Evolutionary conservation across 2,113 vertebrate species (phyloP), one percentile per base, ranked within the genome.

Genomic region (Arvicanthis niloticus): DNA sequence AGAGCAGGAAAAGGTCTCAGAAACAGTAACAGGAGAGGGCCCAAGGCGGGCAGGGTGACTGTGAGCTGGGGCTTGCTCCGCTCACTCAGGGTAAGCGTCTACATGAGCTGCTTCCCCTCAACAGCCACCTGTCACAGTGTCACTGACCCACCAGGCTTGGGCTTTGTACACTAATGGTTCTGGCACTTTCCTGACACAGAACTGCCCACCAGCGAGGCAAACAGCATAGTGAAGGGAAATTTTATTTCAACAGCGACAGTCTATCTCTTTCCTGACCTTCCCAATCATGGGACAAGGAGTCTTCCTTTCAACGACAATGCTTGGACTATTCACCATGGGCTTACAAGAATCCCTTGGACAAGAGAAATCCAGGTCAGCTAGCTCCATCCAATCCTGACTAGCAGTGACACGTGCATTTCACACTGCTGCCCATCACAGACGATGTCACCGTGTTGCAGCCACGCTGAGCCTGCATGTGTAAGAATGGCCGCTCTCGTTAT

Each of bases 241-340:
- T 53, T 91, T 80, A 62, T 22, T 22, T 45, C 62, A 68, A 58
- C 5, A n/a, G 53, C 37, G 34, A 42, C 58, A 65, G 58, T 56
- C 82, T 45, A 58, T 17, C n/a, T 84, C 68, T 58, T 86, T 90
- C 51, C 56, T 40, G 70, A 51, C 77, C 86, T 93, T 95, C 80
- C 48, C 34, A 80, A 37, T 40, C 40, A 58, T 37, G 11, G 17
- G 3, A 15, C n/a, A 81, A 37, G 31, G 21, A 81, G 76, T 42
- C 6, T 60, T 37, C 15, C 62, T 91, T 94, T 77, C 5, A 75
- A 51, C 58, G 60, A 80, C 70, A 95, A 67, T 24, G 42, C 0
- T 0, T 1, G 42, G 48, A 72, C 77, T 65, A 58, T 60, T 90
- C 37, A 91, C 67, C 26, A 93, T 11, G 70, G 92, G 89, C 24